Percentiles rank a stretch among this genome's conserved stretches.
Conservation (phyloP, 2,888 invertebrate species). For the Abrostola triplasia region DNA sequence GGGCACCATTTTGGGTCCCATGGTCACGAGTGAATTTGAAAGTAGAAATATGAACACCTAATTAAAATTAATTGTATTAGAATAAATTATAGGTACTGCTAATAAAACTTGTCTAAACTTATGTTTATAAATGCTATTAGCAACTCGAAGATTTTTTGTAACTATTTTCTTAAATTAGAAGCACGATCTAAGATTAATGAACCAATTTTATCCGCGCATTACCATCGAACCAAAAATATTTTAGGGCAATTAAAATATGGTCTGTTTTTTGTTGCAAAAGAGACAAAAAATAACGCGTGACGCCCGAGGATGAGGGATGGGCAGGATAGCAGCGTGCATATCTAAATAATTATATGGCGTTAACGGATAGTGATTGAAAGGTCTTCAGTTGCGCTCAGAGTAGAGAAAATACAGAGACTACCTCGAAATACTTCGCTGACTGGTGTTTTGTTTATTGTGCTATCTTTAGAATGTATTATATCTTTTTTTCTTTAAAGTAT, state of each 20-base stretch:
- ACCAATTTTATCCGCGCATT: conserved; percentile 55
- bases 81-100: too few species aligned
- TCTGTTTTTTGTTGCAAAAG: conserved; percentile 60
- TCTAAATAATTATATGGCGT: conserved; percentile 85
- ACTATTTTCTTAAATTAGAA: conserved; percentile 6
- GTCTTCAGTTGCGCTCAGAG: conserved; percentile 72
- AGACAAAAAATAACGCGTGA: conserved; percentile 65
- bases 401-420: conserved; percentile 47
- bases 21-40: not conserved
- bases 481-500: not conserved
- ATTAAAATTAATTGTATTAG: too few species aligned
- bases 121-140: too few species aligned
- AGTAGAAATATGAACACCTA: too few species aligned
- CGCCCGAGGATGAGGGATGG: conserved; percentile 75
- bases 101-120: too few species aligned
- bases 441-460: not conserved
- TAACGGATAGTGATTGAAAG: conserved; percentile 85
- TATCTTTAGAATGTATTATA: not conserved
- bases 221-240: conserved; percentile 63
- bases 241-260: conserved; percentile 81
- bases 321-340: conserved; percentile 76
- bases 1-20: not conserved
- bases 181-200: conserved; percentile 47
- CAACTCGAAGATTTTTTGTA: too few species aligned
- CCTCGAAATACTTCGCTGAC: not conserved